Evolutionary conservation across 2,113 vertebrate genomes (phyloP).

Genomic region (Peromyscus polionotus): DNA sequence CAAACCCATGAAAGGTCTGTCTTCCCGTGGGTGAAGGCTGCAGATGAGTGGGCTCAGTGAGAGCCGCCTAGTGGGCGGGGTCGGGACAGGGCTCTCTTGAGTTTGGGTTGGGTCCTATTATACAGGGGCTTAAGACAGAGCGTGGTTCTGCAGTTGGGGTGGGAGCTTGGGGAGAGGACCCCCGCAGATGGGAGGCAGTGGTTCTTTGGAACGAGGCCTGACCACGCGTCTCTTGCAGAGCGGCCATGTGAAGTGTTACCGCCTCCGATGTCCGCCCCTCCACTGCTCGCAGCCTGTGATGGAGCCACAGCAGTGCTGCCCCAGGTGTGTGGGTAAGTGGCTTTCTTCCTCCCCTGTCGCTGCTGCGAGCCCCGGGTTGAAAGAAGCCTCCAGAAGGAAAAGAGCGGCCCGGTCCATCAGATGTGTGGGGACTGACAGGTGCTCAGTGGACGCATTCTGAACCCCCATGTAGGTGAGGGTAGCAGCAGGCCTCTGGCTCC

Average conservation of each 20-base stretch:
- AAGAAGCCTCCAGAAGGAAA: neutral
- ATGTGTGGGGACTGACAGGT: neutral
- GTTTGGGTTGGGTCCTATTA: neutral
- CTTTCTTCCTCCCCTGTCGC: neutral
- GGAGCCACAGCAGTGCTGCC: conserved; percentile 95
- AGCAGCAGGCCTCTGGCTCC: neutral
- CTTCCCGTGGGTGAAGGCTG: neutral
- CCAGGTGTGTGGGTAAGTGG: conserved; percentile 92
- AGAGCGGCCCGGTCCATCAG: neutral
- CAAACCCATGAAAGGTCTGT: neutral
- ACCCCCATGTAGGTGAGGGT: neutral
- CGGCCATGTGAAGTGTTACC: conserved; percentile 93
- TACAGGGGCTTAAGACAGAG: neutral
- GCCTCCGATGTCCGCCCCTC: conserved; percentile 93
- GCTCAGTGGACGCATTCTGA: neutral
- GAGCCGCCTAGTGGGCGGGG: neutral
- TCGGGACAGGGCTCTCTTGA: neutral
- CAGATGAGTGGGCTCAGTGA: neutral
- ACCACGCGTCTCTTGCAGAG: conserved; percentile 85
- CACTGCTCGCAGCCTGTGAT: conserved; percentile 91
- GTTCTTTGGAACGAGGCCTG: conserved; percentile 28
- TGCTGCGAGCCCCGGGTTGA: neutral
- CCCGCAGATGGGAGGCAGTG: neutral
- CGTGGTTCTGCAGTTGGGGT: neutral
- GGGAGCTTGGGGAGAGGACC: neutral